Evolutionary conservation across 2,113 vertebrate genomes (phyloP).

Genomic region (Anhinga anhinga): DNA sequence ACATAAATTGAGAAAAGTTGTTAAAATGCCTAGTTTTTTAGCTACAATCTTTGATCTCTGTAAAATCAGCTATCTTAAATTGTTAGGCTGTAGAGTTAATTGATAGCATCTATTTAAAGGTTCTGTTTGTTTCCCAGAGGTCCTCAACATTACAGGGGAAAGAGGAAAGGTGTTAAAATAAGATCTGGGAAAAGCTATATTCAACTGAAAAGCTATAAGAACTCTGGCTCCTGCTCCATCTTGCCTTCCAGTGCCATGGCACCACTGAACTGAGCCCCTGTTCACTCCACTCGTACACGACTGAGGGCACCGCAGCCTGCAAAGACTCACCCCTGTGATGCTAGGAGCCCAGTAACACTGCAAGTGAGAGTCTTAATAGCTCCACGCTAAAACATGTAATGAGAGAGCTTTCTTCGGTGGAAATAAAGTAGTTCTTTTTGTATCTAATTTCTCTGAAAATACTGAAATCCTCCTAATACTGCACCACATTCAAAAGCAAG

Average conservation of each 20-base stretch:
- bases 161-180: neutral
- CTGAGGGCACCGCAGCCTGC: neutral
- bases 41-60: neutral
- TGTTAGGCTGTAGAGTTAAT: neutral
- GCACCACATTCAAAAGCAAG: neutral
- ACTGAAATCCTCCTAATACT: neutral
- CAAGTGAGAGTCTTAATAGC: neutral
- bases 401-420: neutral
- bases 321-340: fast-evolving
- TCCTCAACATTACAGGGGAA: neutral
- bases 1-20: neutral
- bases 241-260: neutral
- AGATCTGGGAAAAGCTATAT: neutral
- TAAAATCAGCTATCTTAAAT: neutral
- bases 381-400: neutral
- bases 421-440: neutral
- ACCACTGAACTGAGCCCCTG: neutral
- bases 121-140: neutral
- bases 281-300: neutral
- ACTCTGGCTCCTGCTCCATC: neutral
- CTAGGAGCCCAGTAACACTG: neutral
- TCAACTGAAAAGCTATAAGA: neutral
- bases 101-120: neutral
- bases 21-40: neutral
- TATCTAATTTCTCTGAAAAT: neutral